These are phyloP conservation scores for Syngnathus acus DNA, from an alignment of 2,797 vertebrate genomes.

Conservation along the genomic window DNA sequence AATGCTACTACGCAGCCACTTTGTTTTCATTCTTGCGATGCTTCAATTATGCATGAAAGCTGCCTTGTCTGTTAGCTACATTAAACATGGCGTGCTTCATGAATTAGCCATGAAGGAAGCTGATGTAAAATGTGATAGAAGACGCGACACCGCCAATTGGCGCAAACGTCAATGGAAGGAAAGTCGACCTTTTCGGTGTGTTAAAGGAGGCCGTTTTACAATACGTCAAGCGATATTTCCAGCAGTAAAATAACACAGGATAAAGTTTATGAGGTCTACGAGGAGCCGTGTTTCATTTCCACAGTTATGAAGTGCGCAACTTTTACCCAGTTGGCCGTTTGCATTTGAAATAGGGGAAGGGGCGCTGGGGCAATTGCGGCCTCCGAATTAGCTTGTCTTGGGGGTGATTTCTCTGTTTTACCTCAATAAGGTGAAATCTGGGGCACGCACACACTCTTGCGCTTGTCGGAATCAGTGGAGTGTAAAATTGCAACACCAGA, in stretches of 20 bases:
- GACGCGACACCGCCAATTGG: slow-evolving; percentile 30
- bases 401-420: slow-evolving; percentile 69
- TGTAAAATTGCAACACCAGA: slow-evolving; percentile 83
- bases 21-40: slow-evolving; percentile 52
- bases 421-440: slow-evolving; percentile 81
- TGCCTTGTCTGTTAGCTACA: slow-evolving; percentile 54
- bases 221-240: neutral
- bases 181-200: slow-evolving; percentile 8
- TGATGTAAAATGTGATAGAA: slow-evolving; percentile 34
- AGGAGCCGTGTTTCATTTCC: slow-evolving; percentile 21
- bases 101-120: slow-evolving; percentile 47
- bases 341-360: slow-evolving; percentile 32
- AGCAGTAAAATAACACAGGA: slow-evolving; percentile 9
- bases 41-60: slow-evolving; percentile 61
- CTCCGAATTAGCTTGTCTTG: slow-evolving; percentile 61
- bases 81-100: slow-evolving; percentile 51
- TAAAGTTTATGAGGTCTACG: slow-evolving; percentile 19
- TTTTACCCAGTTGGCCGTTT: slow-evolving; percentile 5
- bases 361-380: slow-evolving; percentile 39
- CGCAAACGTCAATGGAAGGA: slow-evolving; percentile 9
- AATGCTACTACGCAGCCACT: slow-evolving; percentile 31
- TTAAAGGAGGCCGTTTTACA: neutral
- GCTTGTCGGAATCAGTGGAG: slow-evolving; percentile 75
- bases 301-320: slow-evolving; percentile 15
- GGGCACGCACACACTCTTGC: slow-evolving; percentile 70